phyloP scores from a whole-genome alignment of 1,140 invertebrate genomes.

The Daktulosphaira vitifoliae region DNA sequence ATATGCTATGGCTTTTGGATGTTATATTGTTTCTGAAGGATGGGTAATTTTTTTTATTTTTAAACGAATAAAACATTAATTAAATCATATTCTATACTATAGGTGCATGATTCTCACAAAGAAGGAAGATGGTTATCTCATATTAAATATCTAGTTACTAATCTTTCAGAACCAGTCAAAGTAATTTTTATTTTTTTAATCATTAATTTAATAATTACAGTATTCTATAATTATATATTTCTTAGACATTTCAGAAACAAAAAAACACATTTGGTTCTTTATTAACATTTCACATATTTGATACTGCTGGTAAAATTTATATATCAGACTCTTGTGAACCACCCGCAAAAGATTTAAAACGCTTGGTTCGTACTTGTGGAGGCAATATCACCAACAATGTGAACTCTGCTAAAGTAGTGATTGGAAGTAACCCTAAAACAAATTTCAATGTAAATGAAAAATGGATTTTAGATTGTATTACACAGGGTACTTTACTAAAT shows the following conservation, averaged over 20 bases:
- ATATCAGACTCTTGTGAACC: conserved; percentile 12
- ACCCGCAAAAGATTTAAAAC: neutral
- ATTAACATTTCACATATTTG: conserved; percentile 13
- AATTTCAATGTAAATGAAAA: conserved; percentile 7
- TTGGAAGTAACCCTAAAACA: neutral
- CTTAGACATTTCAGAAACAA: conserved; percentile 12
- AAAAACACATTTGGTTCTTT: conserved; percentile 8
- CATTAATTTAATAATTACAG: no score
- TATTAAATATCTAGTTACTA: neutral
- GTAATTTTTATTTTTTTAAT: neutral
- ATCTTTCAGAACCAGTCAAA: conserved; percentile 8
- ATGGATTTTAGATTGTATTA: conserved; percentile 22
- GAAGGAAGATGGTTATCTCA: conserved; percentile 1
- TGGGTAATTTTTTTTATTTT: conserved; percentile 11
- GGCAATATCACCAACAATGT: neutral
- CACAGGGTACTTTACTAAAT: neutral
- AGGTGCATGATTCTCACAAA: conserved; percentile 19
- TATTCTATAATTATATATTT: neutral
- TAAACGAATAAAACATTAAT: neutral
- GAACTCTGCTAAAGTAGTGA: neutral
- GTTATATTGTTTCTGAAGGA: conserved; percentile 14
- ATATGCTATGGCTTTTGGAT: conserved; percentile 27
- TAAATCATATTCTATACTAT: neutral
- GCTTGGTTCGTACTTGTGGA: conserved; percentile 5
- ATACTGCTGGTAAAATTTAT: neutral